phyloP scores from a whole-genome alignment of 2,113 vertebrate species.

The Speoplatyrhinus poulsoni region DNA sequence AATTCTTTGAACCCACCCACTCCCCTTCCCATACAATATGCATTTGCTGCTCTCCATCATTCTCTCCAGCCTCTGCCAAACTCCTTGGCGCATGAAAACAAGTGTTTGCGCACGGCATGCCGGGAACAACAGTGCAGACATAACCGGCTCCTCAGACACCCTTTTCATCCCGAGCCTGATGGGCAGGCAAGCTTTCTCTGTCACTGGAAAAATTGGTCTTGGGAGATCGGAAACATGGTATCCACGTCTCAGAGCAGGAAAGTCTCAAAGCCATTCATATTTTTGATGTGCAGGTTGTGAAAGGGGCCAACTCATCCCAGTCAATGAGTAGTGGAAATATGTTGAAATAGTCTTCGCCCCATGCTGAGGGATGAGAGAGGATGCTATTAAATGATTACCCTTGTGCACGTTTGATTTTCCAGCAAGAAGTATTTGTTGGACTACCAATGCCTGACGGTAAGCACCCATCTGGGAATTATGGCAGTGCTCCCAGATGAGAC shows the following conservation, averaged over 20 bases:
- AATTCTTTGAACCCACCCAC: constrained; percentile 26
- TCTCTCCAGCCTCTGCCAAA: constrained; percentile 63
- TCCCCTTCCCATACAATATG: constrained; percentile 32
- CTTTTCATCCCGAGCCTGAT: constrained; percentile 33
- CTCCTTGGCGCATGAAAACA: constrained; percentile 66
- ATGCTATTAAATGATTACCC: constrained; percentile 60
- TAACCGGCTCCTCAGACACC: constrained; percentile 38
- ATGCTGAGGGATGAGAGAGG: constrained; percentile 22
- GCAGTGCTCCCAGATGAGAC: constrained; percentile 55
- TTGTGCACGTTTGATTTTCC: constrained; percentile 49
- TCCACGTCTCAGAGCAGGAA: constrained; percentile 23
- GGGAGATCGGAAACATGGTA: constrained; percentile 57
- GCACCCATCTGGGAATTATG: constrained; percentile 57
- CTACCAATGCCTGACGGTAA: constrained; percentile 50
- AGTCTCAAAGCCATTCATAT: constrained; percentile 67
- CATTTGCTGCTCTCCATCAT: constrained; percentile 50
- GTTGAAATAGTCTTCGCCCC: constrained; percentile 36
- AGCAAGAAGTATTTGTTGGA: constrained; percentile 42
- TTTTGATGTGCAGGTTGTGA: constrained; percentile 65
- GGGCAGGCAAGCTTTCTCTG: constrained; percentile 45
- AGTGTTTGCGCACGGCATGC: constrained; percentile 58
- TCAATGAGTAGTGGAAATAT: constrained; percentile 47
- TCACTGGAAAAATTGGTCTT: constrained; percentile 48
- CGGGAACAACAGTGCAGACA: constrained; percentile 31
- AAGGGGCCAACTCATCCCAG: constrained; percentile 46